Conservation (phyloP, 2,888 invertebrate species). For the Calameuta filiformis region DNA sequence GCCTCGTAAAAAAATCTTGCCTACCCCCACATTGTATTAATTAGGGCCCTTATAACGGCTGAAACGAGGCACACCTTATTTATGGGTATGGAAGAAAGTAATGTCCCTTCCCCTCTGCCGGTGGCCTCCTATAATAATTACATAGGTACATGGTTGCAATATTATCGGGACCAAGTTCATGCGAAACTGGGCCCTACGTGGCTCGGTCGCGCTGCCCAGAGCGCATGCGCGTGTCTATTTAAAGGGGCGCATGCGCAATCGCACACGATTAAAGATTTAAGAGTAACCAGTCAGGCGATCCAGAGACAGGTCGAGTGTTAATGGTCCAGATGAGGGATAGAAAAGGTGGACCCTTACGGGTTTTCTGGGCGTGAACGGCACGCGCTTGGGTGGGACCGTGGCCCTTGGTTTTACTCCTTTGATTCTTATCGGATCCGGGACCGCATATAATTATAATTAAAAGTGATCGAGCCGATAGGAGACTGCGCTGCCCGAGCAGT, state of each 20-base stretch:
- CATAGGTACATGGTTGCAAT: slow-evolving; percentile 35
- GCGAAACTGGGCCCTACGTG: slow-evolving; percentile 43
- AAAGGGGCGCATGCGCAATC: slow-evolving; percentile 23
- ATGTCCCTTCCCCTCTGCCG: slow-evolving; percentile 35
- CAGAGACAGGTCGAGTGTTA: slow-evolving; percentile 25
- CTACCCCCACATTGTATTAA: slow-evolving; percentile 63
- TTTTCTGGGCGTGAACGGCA: slow-evolving; percentile 61
- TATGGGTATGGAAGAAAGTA: slow-evolving; percentile 48
- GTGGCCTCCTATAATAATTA: background rate
- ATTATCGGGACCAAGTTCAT: slow-evolving; percentile 52
- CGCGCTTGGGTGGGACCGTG: slow-evolving; percentile 61
- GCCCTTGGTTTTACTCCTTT: slow-evolving; percentile 29
- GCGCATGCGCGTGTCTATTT: background rate
- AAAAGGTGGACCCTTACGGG: slow-evolving; percentile 32
- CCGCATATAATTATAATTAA: slow-evolving; percentile 65
- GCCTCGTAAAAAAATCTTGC: slow-evolving; percentile 59
- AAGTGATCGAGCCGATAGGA: slow-evolving; percentile 60
- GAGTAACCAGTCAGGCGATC: too few relatives aligned
- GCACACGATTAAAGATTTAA: background rate
- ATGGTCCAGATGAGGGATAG: slow-evolving; percentile 26
- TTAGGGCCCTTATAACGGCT: slow-evolving; percentile 57
- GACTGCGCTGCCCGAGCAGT: slow-evolving; percentile 17
- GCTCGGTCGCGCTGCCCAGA: background rate
- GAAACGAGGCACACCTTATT: slow-evolving; percentile 56
- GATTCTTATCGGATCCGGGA: slow-evolving; percentile 53